Conservation (phyloP, 2,888 invertebrate genomes). For the Apomyelois bistriatella region DNA sequence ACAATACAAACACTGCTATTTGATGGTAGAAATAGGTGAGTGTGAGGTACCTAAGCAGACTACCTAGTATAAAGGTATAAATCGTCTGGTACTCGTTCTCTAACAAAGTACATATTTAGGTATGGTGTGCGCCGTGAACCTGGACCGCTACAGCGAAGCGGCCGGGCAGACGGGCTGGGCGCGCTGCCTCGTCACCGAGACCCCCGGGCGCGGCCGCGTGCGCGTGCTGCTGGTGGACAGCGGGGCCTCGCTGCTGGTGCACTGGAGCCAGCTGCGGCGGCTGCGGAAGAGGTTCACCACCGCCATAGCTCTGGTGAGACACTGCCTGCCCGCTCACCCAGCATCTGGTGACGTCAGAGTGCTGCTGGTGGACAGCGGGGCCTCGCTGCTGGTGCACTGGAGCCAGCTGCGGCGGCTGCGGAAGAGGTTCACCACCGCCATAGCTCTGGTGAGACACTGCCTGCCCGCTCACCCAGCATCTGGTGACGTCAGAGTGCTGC, state of each 20-base stretch:
- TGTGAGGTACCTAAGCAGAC: too few relatives aligned
- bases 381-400: constrained; percentile 59
- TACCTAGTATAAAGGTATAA: too few relatives aligned
- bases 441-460: neutral
- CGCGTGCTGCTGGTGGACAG: constrained; percentile 82
- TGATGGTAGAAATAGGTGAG: too few relatives aligned
- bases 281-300: constrained; percentile 67
- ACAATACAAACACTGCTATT: too few relatives aligned
- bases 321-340: neutral
- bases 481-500: constrained; percentile 53
- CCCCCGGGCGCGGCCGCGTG: constrained; percentile 64
- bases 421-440: too few relatives aligned
- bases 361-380: constrained; percentile 56
- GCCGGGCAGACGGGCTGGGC: constrained; percentile 68
- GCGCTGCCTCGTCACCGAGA: constrained; percentile 76
- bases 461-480: too few relatives aligned
- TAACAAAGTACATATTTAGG: constrained; percentile 29
- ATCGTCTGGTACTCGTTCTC: neutral
- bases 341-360: neutral
- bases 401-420: constrained; percentile 22
- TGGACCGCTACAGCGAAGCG: constrained; percentile 42
- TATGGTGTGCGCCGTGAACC: constrained; percentile 52
- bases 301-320: constrained; percentile 70
- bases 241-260: constrained; percentile 73
- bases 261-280: constrained; percentile 71